Base-by-base conservation (phyloP, 2,888 invertebrate species). In the Xanthostigma xanthostigma region DNA sequence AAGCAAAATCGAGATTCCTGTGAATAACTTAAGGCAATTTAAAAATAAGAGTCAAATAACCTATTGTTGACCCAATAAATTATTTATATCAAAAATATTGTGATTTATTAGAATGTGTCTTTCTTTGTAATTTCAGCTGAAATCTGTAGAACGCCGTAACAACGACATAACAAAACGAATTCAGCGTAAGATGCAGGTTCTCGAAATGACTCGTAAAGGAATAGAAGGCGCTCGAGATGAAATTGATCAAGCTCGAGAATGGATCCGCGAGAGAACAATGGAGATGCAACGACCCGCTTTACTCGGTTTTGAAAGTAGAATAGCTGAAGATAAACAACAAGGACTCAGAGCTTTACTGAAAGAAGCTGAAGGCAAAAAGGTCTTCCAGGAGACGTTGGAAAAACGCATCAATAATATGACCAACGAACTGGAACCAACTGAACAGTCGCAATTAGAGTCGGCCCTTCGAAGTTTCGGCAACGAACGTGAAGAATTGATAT, bases 311-410 rank as follows among this genome's bases (percentile, higher is more conserved):
- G 84, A 87, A 56, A 83, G 81, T 52, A 82, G 82, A 56, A 79
- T 80, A 39, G 81, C 82, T 1, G 89, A 88, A 58, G 82, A 81
- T 52, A 74, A 78, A 49, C 78, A 84, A 43, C 80, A 81, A 59
- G 73, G 78, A 56, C 68, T 84, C 40, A 87, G 84, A 60, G 78
- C 78, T 46, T 68, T 88, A 48, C 68, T 86, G 45, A 88, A 88
- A 65, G 92, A 93, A 65, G 80, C 87, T 2, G 88, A 90, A 58
- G 82, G 84, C 9, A 90, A 91, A 64, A 82, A 85, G 59, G 78
- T 85, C 1, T 75, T 87, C 6, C 81, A 87, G 49, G 88, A 90
- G 57, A 84, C 86, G 0, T 68, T 94, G 33, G 84, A 88, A 57
- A 88, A 87, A 65, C 81, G 90, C 50, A 79, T 91, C 11, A 78